A percentile compares a stretch with the other conserved stretches of the same genome.
Conservation (phyloP, 2,888 invertebrate genomes). For the Dicranocentrus wangi region DNA sequence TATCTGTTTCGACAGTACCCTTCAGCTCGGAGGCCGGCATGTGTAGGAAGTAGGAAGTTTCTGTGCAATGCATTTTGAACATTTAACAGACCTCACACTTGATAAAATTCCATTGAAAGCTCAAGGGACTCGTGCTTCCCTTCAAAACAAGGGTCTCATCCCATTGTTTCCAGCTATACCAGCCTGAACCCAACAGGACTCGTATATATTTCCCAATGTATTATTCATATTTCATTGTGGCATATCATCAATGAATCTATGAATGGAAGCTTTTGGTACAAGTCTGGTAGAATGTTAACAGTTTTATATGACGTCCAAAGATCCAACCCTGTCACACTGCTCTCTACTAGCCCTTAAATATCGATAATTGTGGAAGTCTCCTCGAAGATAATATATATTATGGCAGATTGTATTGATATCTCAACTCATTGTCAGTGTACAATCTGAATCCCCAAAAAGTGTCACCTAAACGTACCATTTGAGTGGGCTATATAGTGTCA, state of each 20-base stretch:
- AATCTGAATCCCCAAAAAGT: constrained; percentile 9
- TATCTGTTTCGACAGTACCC: no score
- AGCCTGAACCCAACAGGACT: neutral
- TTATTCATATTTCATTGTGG: neutral
- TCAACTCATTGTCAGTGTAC: constrained; percentile 38
- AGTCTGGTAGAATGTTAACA: no score
- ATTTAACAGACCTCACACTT: constrained; percentile 48
- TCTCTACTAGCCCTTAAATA: constrained; percentile 41
- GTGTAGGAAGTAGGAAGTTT: no score
- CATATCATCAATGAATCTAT: constrained; percentile 12
- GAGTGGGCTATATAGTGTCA: constrained; percentile 31
- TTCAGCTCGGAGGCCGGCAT: no score
- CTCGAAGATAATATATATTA: constrained; percentile 46
- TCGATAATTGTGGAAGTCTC: constrained; percentile 49
- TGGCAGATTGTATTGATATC: constrained; percentile 51
- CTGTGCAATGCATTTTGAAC: no score
- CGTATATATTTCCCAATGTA: no score
- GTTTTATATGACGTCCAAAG: no score
- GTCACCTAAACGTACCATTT: constrained; percentile 39
- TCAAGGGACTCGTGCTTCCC: constrained; percentile 67
- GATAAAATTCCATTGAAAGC: constrained; percentile 59
- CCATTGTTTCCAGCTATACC: constrained; percentile 43
- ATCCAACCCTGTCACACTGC: no score
- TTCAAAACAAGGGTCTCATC: constrained; percentile 62
- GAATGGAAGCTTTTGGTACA: constrained; percentile 11